Percentiles rank a stretch among this genome's conserved stretches.
phyloP scores from a whole-genome alignment of 2,113 vertebrate genomes.

The Malurus cyaneus region DNA sequence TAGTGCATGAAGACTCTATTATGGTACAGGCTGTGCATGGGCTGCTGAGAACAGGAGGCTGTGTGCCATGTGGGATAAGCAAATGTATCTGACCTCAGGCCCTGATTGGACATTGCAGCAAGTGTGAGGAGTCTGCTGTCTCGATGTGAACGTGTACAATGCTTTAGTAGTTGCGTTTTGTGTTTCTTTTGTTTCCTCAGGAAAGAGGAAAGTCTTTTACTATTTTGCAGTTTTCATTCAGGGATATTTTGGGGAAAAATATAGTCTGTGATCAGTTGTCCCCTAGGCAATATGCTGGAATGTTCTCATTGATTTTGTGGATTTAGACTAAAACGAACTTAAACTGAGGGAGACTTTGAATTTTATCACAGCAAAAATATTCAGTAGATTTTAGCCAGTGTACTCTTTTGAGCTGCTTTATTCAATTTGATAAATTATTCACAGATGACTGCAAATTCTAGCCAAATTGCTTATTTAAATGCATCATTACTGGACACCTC shows the following conservation, averaged over 20 bases:
- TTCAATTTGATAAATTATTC: conserved; percentile 69
- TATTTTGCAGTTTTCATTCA: neutral
- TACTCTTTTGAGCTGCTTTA: conserved; percentile 23
- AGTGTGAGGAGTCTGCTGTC: neutral
- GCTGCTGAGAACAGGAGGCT: neutral
- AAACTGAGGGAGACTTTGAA: neutral
- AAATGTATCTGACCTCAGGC: neutral
- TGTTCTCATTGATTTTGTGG: neutral
- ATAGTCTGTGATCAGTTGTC: neutral
- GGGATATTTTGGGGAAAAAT: neutral
- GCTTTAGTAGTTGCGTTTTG: neutral
- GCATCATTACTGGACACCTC: conserved; percentile 64
- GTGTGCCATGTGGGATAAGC: neutral
- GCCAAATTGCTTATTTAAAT: conserved; percentile 69
- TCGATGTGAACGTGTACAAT: fast-evolving
- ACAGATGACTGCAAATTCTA: conserved; percentile 57
- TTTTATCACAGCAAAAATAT: conserved; percentile 11
- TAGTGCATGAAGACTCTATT: neutral
- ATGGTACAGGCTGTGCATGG: neutral
- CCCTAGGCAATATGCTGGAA: neutral
- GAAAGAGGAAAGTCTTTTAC: neutral
- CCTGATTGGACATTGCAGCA: neutral
- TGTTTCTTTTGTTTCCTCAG: neutral
- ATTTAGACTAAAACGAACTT: neutral
- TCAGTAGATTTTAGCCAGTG: neutral